Evolutionary conservation across 1,140 invertebrate genomes (phyloP), one percentile per base, ranked within the genome.

Genomic region (Euschistus heros): DNA sequence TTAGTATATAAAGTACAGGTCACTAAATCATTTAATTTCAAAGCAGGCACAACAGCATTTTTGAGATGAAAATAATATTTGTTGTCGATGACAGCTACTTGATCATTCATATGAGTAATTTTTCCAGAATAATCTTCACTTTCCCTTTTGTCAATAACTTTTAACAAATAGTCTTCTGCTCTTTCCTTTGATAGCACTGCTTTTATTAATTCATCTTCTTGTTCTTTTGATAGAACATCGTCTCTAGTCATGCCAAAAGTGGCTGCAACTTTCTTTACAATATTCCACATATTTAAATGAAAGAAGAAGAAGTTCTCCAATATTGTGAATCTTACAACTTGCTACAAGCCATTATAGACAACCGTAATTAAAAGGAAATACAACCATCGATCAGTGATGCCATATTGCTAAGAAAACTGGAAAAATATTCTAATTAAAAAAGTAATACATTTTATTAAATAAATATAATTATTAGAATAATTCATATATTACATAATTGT

Each of bases 21-120:
- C 15, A 59, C 55, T 59, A 22, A 22, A 27, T 59, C 55, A 59
- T n/a, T n/a, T n/a, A 59, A 18, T 59, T 33, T 59, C 6, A 59
- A n/a, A 27, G 22, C 17, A 17, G 55, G 30, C 2, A n/a, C 22
- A 33, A 7, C 24, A 15, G 30, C 55, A 33, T 59, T 59, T 33
- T 59, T 22, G 7, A 59, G 26, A 27, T 59, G 55, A 33, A 59
- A 59, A 59, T 59, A 59, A 27, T 27, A 59, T 7, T 59, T n/a
- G 26, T 59, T 59, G 55, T 59, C 55, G n/a, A 59, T 59, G 4
- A 59, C 55, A n/a, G 55, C 55, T n/a, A 59, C 55, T 59, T 33
- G 18, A 33, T 59, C 55, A 27, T 59, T 59, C 30, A 59, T 27
- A 59, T 59, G 24, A 4, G 55, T 59, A 3, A 59, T 27, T 59